Percentiles rank a stretch among this genome's conserved stretches.
phyloP scores from a whole-genome alignment of 2,888 invertebrate species.

The Dolomedes plantarius region DNA sequence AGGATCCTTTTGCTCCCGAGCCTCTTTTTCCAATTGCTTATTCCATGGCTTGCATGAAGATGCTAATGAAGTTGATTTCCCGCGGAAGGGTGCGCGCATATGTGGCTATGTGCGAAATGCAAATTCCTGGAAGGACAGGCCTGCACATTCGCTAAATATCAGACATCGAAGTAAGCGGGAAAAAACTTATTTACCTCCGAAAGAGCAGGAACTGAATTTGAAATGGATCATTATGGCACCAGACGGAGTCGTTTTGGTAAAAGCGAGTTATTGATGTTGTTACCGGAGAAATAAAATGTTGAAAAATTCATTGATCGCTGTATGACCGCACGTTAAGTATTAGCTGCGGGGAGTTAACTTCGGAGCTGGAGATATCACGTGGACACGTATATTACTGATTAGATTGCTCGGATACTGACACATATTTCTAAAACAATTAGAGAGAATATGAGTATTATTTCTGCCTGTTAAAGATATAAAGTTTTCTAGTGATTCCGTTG shows the following conservation, averaged over 20 bases:
- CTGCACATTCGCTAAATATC: constrained; percentile 67
- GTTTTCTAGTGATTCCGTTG: no score
- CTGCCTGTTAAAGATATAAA: no score
- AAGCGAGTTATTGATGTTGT: constrained; percentile 39
- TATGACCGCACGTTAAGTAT: not conserved
- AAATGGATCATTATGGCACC: constrained; percentile 58
- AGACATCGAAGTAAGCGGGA: constrained; percentile 51
- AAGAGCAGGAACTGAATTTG: constrained; percentile 45
- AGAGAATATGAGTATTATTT: no score
- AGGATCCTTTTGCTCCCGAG: constrained; percentile 29
- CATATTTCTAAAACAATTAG: no score
- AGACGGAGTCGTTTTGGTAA: constrained; percentile 15
- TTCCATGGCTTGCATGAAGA: constrained; percentile 67
- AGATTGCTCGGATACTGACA: not conserved
- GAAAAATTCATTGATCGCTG: constrained; percentile 58
- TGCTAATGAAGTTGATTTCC: constrained; percentile 70
- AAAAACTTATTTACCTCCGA: constrained; percentile 56
- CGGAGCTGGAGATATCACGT: not conserved
- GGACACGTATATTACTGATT: not conserved
- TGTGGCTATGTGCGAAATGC: constrained; percentile 33
- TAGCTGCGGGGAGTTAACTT: constrained; percentile 8
- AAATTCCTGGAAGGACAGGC: constrained; percentile 25
- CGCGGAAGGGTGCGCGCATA: constrained; percentile 27
- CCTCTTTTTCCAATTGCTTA: constrained; percentile 65
- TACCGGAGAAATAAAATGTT: constrained; percentile 24